Evolutionary conservation across 2,797 vertebrate species (phyloP).

Genomic region (Leptoclinus maculatus): DNA sequence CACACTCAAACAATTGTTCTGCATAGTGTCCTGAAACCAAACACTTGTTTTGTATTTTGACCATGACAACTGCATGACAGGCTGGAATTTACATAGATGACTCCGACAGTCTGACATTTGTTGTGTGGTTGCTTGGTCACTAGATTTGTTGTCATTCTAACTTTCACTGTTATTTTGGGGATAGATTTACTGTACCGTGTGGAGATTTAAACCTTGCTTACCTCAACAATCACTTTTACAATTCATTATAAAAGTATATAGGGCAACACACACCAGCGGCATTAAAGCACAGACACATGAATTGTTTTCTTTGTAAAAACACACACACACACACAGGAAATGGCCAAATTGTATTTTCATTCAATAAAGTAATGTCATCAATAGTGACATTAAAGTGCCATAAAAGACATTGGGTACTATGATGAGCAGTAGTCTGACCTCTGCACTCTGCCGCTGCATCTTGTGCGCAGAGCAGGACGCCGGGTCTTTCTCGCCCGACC

Average conservation of each 20-base stretch:
- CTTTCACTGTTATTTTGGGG: not conserved
- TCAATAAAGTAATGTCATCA: too few relatives aligned
- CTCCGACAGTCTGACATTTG: not conserved
- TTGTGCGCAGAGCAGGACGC: slow-evolving; percentile 74
- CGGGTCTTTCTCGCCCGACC: slow-evolving; percentile 63
- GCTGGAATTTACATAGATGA: slow-evolving; percentile 36
- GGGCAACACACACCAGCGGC: not conserved
- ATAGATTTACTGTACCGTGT: not conserved
- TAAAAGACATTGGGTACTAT: not conserved
- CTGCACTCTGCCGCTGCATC: slow-evolving; percentile 77
- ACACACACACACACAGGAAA: not conserved
- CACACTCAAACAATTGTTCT: not conserved
- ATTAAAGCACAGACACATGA: not conserved
- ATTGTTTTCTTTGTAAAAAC: not conserved
- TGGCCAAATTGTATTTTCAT: not conserved
- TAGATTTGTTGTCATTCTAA: not conserved
- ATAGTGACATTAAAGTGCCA: not conserved
- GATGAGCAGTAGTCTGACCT: slow-evolving; percentile 58
- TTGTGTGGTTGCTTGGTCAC: not conserved
- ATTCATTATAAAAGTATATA: not conserved
- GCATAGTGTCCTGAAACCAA: slow-evolving; percentile 23
- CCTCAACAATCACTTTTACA: not conserved
- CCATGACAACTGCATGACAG: not conserved
- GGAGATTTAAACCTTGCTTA: not conserved
- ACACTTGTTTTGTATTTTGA: slow-evolving; percentile 29